Evolutionary conservation across 1,140 invertebrate species (phyloP).

Genomic region (Halyomorpha halys): DNA sequence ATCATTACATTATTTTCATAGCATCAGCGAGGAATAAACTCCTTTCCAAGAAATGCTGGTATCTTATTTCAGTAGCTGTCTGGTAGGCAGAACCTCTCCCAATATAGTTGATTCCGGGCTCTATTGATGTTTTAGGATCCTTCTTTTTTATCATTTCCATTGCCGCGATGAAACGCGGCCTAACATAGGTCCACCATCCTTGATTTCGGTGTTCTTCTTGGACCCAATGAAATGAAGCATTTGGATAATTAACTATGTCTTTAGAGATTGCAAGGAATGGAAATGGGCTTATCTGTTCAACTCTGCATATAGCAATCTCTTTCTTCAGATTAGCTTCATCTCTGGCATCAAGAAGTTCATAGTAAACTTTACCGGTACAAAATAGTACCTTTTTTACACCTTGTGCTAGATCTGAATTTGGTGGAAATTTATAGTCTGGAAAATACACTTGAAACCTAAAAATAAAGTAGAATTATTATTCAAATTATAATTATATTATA

Average conservation of each 20-base stretch:
- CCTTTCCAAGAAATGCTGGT: too few relatives aligned
- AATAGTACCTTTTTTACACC: conserved; percentile 44
- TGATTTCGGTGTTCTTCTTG: conserved; percentile 87
- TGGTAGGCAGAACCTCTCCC: background rate
- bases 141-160: background rate
- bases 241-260: conserved; percentile 58
- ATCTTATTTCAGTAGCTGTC: background rate
- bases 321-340: conserved; percentile 45
- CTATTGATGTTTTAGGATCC: background rate
- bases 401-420: background rate
- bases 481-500: too few relatives aligned
- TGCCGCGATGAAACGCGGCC: background rate
- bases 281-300: conserved; percentile 80
- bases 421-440: conserved; percentile 59
- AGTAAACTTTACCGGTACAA: conserved; percentile 75
- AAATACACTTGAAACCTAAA: conserved; percentile 68
- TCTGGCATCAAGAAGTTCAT: conserved; percentile 60
- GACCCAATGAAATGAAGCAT: conserved; percentile 59
- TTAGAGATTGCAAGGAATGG: conserved; percentile 64
- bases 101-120: background rate
- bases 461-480: background rate
- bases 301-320: conserved; percentile 60
- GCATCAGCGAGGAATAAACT: too few relatives aligned
- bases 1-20: too few relatives aligned
- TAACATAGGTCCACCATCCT: conserved; percentile 52